Base-by-base conservation (phyloP, 2,888 invertebrate genomes). In the Atherix ibis region DNA sequence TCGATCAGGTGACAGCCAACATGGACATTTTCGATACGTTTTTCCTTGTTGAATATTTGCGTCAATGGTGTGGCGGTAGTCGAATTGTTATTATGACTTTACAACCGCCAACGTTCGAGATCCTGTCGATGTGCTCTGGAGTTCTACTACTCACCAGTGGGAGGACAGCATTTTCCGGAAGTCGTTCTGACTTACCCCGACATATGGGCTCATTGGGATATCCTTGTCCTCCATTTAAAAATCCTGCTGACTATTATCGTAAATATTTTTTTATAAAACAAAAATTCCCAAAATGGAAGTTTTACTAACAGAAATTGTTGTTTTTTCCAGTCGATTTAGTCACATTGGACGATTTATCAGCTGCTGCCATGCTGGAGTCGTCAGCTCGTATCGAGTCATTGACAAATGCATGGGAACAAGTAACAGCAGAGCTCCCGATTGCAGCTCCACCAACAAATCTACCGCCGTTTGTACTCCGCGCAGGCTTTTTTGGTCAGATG, bases 211-310 rank as follows among this genome's bases (percentile, higher is more conserved):
- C 77, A 32, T 64, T 72, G 43, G 91, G 92, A 51, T 94, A 89
- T 64, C 91, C 92, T 3, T 94, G 92, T 58, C 94, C 94, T 10
- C 83, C 89, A 1, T 92, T 84, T 58, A 94, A 94, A 62, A 94
- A 94, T 55, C 92, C 92, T 32, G 89, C 91, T 1, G 94, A 94
- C 65, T 94, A 94, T 57, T 94, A 94, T 56, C 68, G 85, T 87
- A 64, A 75, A 80, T 70, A 38, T n/a, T n/a, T n/a, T n/a, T n/a
- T n/a, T n/a, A n/a, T n/a, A n/a, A 30, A 16, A 8, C 30, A 18
- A 26, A 6, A 12, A 15, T 18, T 30, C 14, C 22, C 14, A 13
- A 30, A 27, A 31, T 12, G 13, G 13, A 29, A 16, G 12, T 31
- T 2, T 15, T n/a, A 13, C n/a, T 4, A 14, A 14, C 13, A 9